Evolutionary conservation across 2,797 vertebrate species (phyloP).

Genomic region (Coregonus sp.): DNA sequence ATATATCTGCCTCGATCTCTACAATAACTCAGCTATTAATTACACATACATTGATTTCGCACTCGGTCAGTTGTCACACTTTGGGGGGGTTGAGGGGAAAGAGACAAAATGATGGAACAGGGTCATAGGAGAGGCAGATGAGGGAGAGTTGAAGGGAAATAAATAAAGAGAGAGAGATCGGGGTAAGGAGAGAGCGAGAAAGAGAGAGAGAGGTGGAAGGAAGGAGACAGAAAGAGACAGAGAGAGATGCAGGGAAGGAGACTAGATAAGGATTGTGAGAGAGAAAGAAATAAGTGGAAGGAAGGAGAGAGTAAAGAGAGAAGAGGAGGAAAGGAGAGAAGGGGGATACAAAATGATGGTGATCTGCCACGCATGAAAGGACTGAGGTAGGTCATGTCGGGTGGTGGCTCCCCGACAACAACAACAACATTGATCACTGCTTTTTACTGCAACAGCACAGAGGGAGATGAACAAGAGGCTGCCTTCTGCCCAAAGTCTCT

Average conservation of each 20-base stretch:
- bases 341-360: constrained; percentile 27
- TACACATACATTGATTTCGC: constrained; percentile 6
- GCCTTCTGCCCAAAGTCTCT: background rate
- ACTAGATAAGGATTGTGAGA: constrained; percentile 3
- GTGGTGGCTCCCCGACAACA: constrained; percentile 47
- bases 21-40: constrained; percentile 10
- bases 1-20: background rate
- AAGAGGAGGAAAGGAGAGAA: background rate
- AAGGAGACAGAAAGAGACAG: background rate
- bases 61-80: background rate
- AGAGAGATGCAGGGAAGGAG: background rate
- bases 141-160: too few relatives aligned
- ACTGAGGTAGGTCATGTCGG: constrained; percentile 23
- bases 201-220: background rate
- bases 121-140: background rate
- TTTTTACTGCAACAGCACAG: constrained; percentile 16
- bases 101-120: background rate
- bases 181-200: background rate
- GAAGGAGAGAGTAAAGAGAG: background rate
- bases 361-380: constrained; percentile 27
- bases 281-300: background rate
- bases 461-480: background rate
- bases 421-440: constrained; percentile 46
- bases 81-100: background rate
- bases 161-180: constrained; percentile 7